These are phyloP conservation scores for Melanerpes formicivorus DNA, from an alignment of 2,113 vertebrate genomes.

Conservation along the genomic window DNA sequence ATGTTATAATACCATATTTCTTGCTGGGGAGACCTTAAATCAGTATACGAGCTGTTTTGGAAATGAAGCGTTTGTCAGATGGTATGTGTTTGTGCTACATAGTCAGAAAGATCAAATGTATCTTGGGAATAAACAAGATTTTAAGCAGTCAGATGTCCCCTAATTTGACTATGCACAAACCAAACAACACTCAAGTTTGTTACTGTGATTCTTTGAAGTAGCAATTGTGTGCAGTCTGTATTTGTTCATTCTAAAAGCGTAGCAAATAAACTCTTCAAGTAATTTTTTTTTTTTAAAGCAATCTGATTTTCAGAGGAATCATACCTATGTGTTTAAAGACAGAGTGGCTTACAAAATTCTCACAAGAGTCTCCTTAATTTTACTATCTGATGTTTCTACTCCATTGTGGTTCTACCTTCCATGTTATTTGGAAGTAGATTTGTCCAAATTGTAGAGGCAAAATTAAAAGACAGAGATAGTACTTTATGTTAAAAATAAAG, in stretches of 20 bases:
- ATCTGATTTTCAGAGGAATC: background rate
- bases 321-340: background rate
- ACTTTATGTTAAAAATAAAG: background rate
- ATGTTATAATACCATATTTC: background rate
- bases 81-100: background rate
- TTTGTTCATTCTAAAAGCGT: background rate
- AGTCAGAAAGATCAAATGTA: background rate
- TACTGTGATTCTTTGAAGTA: slow-evolving; percentile 24
- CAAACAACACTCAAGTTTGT: slow-evolving; percentile 41
- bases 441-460: background rate
- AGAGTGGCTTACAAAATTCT: background rate
- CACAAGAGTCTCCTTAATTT: background rate
- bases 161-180: background rate
- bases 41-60: background rate
- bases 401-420: rapidly evolving
- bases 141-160: background rate
- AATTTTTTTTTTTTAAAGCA: background rate
- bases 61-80: background rate
- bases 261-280: background rate
- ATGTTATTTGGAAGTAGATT: background rate
- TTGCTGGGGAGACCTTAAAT: background rate
- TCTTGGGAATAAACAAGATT: slow-evolving; percentile 41
- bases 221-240: background rate
- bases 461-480: background rate
- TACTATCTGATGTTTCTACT: background rate